These are phyloP conservation scores for Hirtodrosophila alboralis DNA, from an alignment of 2,888 invertebrate species.

Conservation along the genomic window DNA sequence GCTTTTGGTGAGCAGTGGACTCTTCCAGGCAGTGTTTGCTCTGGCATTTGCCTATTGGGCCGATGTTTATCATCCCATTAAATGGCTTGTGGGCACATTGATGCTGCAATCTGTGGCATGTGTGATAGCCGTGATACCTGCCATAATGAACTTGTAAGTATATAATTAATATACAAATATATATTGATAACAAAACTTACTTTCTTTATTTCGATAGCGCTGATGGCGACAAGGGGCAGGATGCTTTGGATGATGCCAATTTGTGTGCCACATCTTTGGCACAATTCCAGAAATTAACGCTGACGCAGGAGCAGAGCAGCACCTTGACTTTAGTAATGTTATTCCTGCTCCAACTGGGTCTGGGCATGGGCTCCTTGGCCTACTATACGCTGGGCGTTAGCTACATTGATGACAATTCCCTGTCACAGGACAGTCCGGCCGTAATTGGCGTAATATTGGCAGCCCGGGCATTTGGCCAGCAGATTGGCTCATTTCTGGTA, in stretches of 20 bases:
- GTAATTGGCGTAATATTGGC: slow-evolving; percentile 83
- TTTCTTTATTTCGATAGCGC: slow-evolving; percentile 44
- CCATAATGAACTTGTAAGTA: slow-evolving; percentile 85
- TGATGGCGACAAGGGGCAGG: slow-evolving; percentile 44
- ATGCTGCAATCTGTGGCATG: slow-evolving; percentile 86
- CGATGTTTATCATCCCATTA: slow-evolving; percentile 86
- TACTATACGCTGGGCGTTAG: slow-evolving; percentile 86
- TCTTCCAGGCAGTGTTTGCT: slow-evolving; percentile 86
- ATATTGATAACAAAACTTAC: neutral
- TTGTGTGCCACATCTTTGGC: slow-evolving; percentile 66
- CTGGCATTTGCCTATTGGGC: slow-evolving; percentile 86
- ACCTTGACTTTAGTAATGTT: slow-evolving; percentile 84
- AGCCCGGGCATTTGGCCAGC: slow-evolving; percentile 82
- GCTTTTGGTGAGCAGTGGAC: slow-evolving; percentile 85
- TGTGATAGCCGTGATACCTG: slow-evolving; percentile 85
- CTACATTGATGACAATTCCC: slow-evolving; percentile 87
- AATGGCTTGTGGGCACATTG: slow-evolving; percentile 86
- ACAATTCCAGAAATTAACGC: slow-evolving; percentile 53
- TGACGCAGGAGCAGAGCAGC: slow-evolving; percentile 73
- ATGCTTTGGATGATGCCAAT: slow-evolving; percentile 57
- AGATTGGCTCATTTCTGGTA: slow-evolving; percentile 82
- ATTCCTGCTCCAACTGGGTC: slow-evolving; percentile 84
- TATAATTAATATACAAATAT: too few relatives aligned
- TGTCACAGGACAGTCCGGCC: slow-evolving; percentile 85
- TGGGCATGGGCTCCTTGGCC: slow-evolving; percentile 85